phyloP scores from a whole-genome alignment of 2,113 vertebrate species.

The Protomyctophum bolini region DNA sequence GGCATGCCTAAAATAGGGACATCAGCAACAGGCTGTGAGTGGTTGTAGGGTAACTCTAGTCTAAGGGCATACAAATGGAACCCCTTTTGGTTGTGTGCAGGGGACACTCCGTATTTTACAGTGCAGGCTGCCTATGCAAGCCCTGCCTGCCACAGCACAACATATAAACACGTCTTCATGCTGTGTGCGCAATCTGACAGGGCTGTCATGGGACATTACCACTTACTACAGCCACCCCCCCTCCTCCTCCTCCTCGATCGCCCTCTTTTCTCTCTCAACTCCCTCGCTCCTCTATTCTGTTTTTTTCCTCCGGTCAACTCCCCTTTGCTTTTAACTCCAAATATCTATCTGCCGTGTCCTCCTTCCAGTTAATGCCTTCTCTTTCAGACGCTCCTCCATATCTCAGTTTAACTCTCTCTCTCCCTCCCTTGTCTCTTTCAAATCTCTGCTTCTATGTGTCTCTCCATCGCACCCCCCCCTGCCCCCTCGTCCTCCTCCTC shows the following conservation, averaged over 20 bases:
- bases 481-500: conserved; percentile 25
- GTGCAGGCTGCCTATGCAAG: conserved; percentile 11
- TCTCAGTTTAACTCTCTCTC: conserved; percentile 30
- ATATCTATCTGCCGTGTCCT: conserved; percentile 30
- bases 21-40: too few species aligned
- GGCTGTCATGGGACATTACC: conserved; percentile 56
- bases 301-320: conserved; percentile 1
- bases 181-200: conserved; percentile 51
- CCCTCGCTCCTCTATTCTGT: not conserved
- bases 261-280: conserved; percentile 12
- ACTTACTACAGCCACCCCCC: conserved; percentile 18
- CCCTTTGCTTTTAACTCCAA: conserved; percentile 22
- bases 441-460: conserved; percentile 7
- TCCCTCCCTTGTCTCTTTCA: not conserved
- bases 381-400: conserved; percentile 27
- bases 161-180: conserved; percentile 61
- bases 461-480: conserved; percentile 10
- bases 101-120: too few species aligned
- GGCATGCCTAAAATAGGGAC: too few species aligned
- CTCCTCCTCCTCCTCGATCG: not conserved
- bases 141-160: conserved; percentile 34
- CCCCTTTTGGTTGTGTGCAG: too few species aligned
- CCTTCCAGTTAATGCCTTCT: conserved; percentile 45
- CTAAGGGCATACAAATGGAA: too few species aligned
- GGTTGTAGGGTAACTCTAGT: too few species aligned